Base-by-base conservation (phyloP, 2,888 invertebrate genomes). In the Leptothorax acervorum region DNA sequence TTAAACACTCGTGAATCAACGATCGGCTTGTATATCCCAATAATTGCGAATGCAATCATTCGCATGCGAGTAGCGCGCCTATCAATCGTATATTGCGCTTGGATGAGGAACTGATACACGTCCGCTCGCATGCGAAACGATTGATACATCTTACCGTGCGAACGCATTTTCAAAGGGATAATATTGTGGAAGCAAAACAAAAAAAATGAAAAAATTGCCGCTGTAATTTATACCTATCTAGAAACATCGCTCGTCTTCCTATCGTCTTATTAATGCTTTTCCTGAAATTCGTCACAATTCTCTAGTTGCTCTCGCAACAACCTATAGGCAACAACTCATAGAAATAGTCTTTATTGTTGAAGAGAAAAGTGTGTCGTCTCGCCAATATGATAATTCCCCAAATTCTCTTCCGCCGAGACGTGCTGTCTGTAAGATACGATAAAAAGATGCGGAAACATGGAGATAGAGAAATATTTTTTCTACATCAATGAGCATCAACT, bases 31-130 rank as follows among this genome's bases (percentile, higher is more conserved):
- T 48, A 42, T 23, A 75, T 55, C 28, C 35, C 23, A 73, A 84
- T 84, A 84, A 86, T 78, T 85, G 55, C 65, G 28, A 63, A 35
- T 55, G 81, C 76, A 60, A 82, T 84, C 45, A 57, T 53, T 71
- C 35, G 76, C 63, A 73, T 70, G 71, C 70, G 82, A 86, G 51
- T 78, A 57, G 39, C 48, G 68, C 65, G 76, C 55, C 82, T 86
- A 84, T 87, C 85, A 86, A 85, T 88, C 86, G 83, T 82, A 18
- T 71, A 75, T 74, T 65, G 82, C 81, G 82, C 83, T 87, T 86
- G 85, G 86, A 86, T 87, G 88, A 88, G 85, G 87, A 87, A 82
- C 84, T 82, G 85, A 53, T 83, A 84, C 70, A 87, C 74, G 48
- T 65, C 76, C 60, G 74, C 28, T 42, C 31, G 60, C 65, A 70